Evolutionary conservation across 2,888 invertebrate species (phyloP).

Genomic region (Gandaritis pyraliata): DNA sequence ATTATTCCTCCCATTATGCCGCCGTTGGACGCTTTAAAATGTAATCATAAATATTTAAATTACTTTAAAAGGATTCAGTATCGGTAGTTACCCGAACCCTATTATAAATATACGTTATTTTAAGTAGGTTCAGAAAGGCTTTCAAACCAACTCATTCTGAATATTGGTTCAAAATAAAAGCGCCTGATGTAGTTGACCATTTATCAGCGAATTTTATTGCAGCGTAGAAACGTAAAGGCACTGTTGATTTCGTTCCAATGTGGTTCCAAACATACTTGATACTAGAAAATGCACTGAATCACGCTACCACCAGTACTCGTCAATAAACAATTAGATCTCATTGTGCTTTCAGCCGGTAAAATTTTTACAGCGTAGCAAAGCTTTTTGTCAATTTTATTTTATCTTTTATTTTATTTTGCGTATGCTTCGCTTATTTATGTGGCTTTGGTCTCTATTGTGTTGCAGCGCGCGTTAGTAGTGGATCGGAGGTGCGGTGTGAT

Average conservation of each 20-base stretch:
- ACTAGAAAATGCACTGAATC: constrained; percentile 10
- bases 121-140: background rate
- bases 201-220: constrained; percentile 5
- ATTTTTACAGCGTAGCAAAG: constrained; percentile 36
- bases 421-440: constrained; percentile 77
- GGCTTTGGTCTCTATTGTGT: constrained; percentile 78
- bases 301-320: constrained; percentile 2
- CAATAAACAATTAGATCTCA: constrained; percentile 25
- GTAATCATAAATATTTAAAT: no score
- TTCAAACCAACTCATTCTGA: background rate
- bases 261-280: background rate
- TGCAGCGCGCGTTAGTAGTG: constrained; percentile 79
- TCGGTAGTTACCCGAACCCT: no score
- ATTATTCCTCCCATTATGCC: no score
- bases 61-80: no score
- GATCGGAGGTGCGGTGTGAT: constrained; percentile 66
- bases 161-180: background rate
- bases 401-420: constrained; percentile 51
- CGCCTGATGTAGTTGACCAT: constrained; percentile 14
- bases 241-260: background rate
- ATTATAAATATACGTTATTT: no score
- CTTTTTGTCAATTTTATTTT: constrained; percentile 47
- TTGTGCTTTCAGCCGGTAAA: constrained; percentile 24
- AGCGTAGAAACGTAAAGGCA: constrained; percentile 14
- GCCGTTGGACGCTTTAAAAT: no score